Base-by-base conservation (phyloP, 2,888 invertebrate species). In the Lobophora halterata region DNA sequence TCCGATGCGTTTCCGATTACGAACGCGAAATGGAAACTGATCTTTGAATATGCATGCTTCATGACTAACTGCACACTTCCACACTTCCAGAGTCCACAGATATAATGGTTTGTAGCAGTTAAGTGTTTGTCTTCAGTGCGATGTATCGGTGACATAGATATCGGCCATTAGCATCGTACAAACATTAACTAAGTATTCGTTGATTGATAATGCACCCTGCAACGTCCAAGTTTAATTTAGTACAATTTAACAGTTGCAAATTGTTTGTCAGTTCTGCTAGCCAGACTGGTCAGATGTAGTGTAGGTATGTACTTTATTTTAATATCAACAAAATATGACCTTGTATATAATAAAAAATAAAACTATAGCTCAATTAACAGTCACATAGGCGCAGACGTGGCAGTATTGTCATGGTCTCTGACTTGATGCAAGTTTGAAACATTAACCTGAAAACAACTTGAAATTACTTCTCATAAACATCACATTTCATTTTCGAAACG, bases 21-120 rank as follows among this genome's bases (percentile, higher is more conserved):
- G 75, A 68, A 75, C 71, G 69, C 75, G 74, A 82, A 85, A 81
- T 83, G 79, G 74, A 81, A 81, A 81, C 78, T 68, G 76, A 82
- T 80, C 79, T 83, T 81, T 83, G 82, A 83, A 85, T 85, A 83
- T 85, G 12, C 7, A 82, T 82, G 74, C 14, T 60, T 65, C 70
- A 73, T 60, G 19, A 61, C 58, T 62, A 65, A 60, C 61, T 71
- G 65, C 61, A 12, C 27, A 57, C 57, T 42, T 46, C 35, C 51
- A 57, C 58, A 55, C 48, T n/a, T n/a, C n/a, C n/a, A n/a, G n/a
- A n/a, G n/a, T n/a, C n/a, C n/a, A n/a, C n/a, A n/a, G n/a, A 45
- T 39, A 46, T 10, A 26, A 18, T 7, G 3, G 17, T 18, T 27
- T 46, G 44, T 38, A 50, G 48, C 46, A 35, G 30, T 13, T 46